These are phyloP conservation scores for Epirrita christyi DNA, from an alignment of 2,888 invertebrate species.

Conservation along the genomic window DNA sequence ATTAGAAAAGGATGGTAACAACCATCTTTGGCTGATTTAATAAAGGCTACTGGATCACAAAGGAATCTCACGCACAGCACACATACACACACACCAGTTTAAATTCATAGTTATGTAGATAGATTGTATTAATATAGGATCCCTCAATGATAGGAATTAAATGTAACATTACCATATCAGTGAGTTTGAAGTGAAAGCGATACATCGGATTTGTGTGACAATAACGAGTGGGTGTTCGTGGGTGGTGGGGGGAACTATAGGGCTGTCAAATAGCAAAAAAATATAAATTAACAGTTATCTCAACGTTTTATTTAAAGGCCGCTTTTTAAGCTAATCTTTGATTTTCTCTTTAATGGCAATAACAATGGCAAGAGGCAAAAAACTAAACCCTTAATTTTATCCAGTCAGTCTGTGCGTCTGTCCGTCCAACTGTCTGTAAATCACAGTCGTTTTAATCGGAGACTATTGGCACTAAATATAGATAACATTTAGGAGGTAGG, in stretches of 20 bases:
- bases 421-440: too few relatives aligned
- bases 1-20: too few relatives aligned
- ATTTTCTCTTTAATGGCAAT: too few relatives aligned
- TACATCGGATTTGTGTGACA: conserved; percentile 80
- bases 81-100: background rate
- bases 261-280: conserved; percentile 24
- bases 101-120: background rate
- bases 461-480: too few relatives aligned
- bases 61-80: conserved; percentile 3
- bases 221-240: conserved; percentile 54
- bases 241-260: conserved; percentile 33
- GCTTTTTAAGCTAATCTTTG: too few relatives aligned
- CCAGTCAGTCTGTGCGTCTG: too few relatives aligned
- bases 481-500: too few relatives aligned
- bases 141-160: conserved; percentile 72
- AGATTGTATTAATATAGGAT: conserved; percentile 54
- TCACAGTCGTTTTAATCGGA: too few relatives aligned
- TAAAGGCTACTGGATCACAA: conserved; percentile 7
- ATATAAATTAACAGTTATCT: background rate
- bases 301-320: too few relatives aligned
- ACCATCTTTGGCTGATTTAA: conserved; percentile 4
- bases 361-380: too few relatives aligned
- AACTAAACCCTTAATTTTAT: too few relatives aligned
- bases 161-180: conserved; percentile 80
- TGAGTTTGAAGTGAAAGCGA: conserved; percentile 77